Evolutionary conservation across 23 tunicate species (phyloP).

Genomic region (Corella eumyota): DNA sequence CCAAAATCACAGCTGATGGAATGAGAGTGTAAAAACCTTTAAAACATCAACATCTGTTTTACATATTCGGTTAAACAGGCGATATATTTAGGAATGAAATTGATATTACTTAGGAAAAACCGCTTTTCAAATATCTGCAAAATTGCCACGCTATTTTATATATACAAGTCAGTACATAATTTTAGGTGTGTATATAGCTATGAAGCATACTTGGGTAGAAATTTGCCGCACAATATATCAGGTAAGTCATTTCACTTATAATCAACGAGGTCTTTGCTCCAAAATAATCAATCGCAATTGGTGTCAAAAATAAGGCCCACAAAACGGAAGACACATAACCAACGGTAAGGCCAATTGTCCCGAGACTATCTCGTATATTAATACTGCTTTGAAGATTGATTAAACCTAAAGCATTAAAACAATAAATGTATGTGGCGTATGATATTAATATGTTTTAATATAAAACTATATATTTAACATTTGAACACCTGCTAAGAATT

Average conservation of each 20-base stretch:
- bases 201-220: conserved; percentile 2
- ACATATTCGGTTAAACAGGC: neutral
- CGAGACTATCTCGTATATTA: conserved; percentile 3
- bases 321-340: conserved; percentile 7
- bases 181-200: too few species aligned
- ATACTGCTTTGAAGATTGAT: conserved; percentile 5
- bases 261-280: conserved; percentile 1
- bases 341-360: conserved; percentile 2
- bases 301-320: conserved; percentile 5
- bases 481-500: too few species aligned
- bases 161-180: neutral
- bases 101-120: neutral
- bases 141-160: neutral
- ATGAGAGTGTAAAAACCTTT: conserved; percentile 1
- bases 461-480: too few species aligned
- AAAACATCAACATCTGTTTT: neutral
- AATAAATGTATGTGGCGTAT: too few species aligned
- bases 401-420: too few species aligned
- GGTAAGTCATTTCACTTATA: conserved; percentile 4
- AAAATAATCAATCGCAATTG: conserved; percentile 1
- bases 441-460: too few species aligned
- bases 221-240: conserved; percentile 1
- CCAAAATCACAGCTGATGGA: neutral
- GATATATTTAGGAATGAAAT: neutral
- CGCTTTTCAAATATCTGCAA: neutral